These are phyloP conservation scores for Rhyacophila evoluta DNA, from an alignment of 2,888 invertebrate species.

Conservation along the genomic window DNA sequence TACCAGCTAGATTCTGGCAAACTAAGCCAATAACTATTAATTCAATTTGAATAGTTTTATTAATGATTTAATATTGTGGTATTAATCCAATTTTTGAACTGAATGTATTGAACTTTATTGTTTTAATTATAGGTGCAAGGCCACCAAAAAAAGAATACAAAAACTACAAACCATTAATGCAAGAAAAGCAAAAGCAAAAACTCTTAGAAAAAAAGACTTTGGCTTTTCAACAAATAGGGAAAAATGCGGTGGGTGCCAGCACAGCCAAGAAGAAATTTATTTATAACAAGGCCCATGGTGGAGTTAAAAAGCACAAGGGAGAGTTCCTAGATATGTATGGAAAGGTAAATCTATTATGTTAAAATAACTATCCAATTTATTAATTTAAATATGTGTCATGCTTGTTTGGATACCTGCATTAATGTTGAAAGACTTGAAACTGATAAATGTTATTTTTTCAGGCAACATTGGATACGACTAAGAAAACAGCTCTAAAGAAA, in stretches of 20 bases:
- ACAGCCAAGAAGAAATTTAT: conserved; percentile 69
- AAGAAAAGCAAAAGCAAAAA: conserved; percentile 72
- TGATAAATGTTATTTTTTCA: conserved; percentile 27
- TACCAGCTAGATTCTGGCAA: too few species aligned
- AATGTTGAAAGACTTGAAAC: neutral
- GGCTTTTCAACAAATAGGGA: conserved; percentile 69
- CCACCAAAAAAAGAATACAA: conserved; percentile 76
- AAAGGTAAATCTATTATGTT: conserved; percentile 60
- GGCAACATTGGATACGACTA: conserved; percentile 41
- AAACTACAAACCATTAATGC: conserved; percentile 81
- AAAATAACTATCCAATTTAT: too few species aligned
- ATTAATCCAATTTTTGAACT: too few species aligned
- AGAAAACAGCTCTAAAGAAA: conserved; percentile 25
- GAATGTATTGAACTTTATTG: too few species aligned
- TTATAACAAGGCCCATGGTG: conserved; percentile 66
- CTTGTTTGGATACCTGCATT: neutral
- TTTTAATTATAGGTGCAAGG: conserved; percentile 87
- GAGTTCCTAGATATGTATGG: conserved; percentile 66
- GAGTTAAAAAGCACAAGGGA: conserved; percentile 58
- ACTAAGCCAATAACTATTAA: too few species aligned
- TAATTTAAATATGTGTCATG: neutral
- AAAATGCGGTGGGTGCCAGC: conserved; percentile 72
- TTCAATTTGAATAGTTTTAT: too few species aligned
- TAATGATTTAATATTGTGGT: too few species aligned
- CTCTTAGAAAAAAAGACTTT: conserved; percentile 65